Percentiles rank a stretch among this genome's conserved stretches.
These are phyloP conservation scores for Aurelia coerulea DNA, from an alignment of 30 jellyfish, hydroid and myxozoan genomes.

Conservation along the genomic window DNA sequence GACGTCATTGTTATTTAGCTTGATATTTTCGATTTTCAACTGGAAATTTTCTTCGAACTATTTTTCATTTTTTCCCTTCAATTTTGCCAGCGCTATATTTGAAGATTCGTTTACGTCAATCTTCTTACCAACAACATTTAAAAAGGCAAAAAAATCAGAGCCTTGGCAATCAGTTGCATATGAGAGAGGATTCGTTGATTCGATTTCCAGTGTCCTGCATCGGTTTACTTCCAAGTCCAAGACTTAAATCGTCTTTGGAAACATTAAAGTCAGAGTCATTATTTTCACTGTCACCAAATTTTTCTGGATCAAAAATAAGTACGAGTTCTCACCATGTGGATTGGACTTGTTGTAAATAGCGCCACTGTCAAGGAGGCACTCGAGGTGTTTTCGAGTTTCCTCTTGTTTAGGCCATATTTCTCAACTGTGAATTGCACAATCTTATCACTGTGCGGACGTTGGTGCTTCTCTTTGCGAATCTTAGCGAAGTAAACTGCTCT, in stretches of 20 bases:
- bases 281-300: constrained; percentile 11
- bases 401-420: not conserved
- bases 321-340: constrained; percentile 13
- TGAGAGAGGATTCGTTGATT: constrained; percentile 12
- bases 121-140: not conserved
- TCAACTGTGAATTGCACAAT: constrained; percentile 1
- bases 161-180: constrained; percentile 16
- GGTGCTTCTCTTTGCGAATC: constrained; percentile 1
- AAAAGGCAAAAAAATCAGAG: not conserved
- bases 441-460: constrained; percentile 3
- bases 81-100: constrained; percentile 2
- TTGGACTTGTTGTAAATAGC: constrained; percentile 10
- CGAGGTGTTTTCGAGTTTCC: not conserved
- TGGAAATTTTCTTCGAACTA: not conserved
- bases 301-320: constrained; percentile 7
- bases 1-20: no score
- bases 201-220: constrained; percentile 11
- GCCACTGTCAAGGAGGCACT: constrained; percentile 11
- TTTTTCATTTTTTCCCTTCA: not conserved
- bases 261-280: constrained; percentile 14
- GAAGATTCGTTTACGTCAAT: constrained; percentile 17
- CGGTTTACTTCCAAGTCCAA: not conserved
- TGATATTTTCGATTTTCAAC: no score
- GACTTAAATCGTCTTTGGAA: constrained; percentile 19
- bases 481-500: not conserved